These are phyloP conservation scores for Cephalopterus ornatus DNA, from an alignment of 2,113 vertebrate species.

Conservation along the genomic window DNA sequence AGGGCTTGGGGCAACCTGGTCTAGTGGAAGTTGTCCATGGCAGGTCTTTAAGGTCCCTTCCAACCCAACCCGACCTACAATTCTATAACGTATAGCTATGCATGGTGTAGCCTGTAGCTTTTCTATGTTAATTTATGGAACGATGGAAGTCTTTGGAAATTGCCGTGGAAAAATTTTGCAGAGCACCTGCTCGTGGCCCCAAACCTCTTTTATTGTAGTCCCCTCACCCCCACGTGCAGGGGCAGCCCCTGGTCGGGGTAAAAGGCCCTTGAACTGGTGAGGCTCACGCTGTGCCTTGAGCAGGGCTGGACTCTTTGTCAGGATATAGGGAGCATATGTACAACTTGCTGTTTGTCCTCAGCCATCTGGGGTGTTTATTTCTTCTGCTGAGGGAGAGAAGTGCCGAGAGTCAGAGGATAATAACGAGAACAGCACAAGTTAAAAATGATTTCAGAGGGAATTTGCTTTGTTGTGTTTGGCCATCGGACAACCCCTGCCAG, in stretches of 20 bases:
- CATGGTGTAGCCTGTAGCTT: background rate
- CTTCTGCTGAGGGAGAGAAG: background rate
- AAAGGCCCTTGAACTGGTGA: background rate
- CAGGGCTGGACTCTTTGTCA: background rate
- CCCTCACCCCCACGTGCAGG: background rate
- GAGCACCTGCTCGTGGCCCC: background rate
- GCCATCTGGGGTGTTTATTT: conserved; percentile 13
- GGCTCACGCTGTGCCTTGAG: background rate
- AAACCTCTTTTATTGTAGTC: background rate
- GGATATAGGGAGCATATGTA: background rate
- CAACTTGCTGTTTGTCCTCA: conserved; percentile 7
- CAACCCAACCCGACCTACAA: background rate
- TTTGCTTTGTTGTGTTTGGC: conserved; percentile 1
- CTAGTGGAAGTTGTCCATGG: background rate
- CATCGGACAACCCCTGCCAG: background rate
- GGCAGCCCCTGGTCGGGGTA: background rate
- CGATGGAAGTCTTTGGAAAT: background rate
- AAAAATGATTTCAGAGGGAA: background rate
- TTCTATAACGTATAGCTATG: background rate
- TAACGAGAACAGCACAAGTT: background rate
- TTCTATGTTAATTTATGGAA: rapidly evolving
- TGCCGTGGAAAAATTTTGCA: background rate
- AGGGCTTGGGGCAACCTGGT: background rate
- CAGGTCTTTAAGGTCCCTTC: background rate
- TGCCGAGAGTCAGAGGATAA: background rate